phyloP scores from a whole-genome alignment of 2,797 vertebrate species.

The Lophius americanus region DNA sequence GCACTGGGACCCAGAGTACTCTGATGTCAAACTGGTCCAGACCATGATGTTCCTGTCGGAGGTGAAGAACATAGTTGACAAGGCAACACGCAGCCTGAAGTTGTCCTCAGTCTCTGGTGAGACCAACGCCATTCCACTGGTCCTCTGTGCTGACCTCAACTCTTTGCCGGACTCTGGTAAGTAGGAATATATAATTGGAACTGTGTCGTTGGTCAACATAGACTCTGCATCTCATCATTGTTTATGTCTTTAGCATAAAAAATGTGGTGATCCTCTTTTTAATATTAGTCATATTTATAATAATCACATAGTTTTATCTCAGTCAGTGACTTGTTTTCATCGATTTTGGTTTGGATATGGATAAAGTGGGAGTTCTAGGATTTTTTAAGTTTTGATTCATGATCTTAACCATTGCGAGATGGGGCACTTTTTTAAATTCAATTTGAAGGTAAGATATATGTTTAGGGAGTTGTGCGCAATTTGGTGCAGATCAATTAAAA shows the following conservation, averaged over 20 bases:
- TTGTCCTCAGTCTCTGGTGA: constrained; percentile 89
- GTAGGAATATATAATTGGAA: constrained; percentile 28
- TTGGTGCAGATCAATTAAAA: too few species aligned
- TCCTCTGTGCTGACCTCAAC: constrained; percentile 98
- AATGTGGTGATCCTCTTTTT: too few species aligned
- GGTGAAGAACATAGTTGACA: constrained; percentile 97
- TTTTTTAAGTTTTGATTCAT: too few species aligned
- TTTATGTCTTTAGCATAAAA: not conserved
- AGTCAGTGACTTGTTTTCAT: too few species aligned
- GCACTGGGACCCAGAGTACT: constrained; percentile 99
- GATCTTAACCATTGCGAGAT: too few species aligned
- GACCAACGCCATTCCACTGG: constrained; percentile 92
- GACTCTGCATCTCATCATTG: not conserved
- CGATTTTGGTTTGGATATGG: too few species aligned
- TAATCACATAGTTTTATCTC: too few species aligned
- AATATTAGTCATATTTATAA: too few species aligned
- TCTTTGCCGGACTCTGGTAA: constrained; percentile 97
- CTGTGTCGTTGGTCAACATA: not conserved
- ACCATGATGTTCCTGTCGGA: constrained; percentile 99
- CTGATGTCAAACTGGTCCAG: constrained; percentile 96
- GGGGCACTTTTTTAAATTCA: too few species aligned
- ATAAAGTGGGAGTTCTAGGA: too few species aligned
- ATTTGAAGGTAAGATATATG: too few species aligned
- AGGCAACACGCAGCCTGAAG: constrained; percentile 93
- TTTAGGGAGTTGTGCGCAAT: too few species aligned